phyloP scores from a whole-genome alignment of 2,888 invertebrate species.

The Philaethria dido region DNA sequence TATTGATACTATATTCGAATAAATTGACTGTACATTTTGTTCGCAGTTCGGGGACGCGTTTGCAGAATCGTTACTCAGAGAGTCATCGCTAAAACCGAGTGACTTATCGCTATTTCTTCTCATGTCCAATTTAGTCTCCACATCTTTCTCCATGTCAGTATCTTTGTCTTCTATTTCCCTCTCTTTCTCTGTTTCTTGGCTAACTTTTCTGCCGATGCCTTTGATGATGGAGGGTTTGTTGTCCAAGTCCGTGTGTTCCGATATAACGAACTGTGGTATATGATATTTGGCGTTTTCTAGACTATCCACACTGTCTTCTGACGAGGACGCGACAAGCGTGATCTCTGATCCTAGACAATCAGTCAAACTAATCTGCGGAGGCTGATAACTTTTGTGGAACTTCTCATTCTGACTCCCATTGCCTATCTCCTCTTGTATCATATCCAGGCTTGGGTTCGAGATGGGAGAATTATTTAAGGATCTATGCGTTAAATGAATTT shows the following conservation, averaged over 20 bases:
- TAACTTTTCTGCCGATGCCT: slow-evolving; percentile 89
- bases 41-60: slow-evolving; percentile 83
- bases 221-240: slow-evolving; percentile 92
- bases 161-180: slow-evolving; percentile 53
- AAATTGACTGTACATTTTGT: slow-evolving; percentile 76
- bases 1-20: slow-evolving; percentile 81
- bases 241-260: slow-evolving; percentile 87
- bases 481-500: slow-evolving; percentile 76
- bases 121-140: slow-evolving; percentile 71
- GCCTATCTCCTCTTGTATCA: slow-evolving; percentile 88
- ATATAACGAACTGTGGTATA: slow-evolving; percentile 87
- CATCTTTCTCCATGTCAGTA: slow-evolving; percentile 64
- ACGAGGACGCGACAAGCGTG: slow-evolving; percentile 90
- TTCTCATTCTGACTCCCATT: slow-evolving; percentile 66
- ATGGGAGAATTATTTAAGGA: slow-evolving; percentile 85
- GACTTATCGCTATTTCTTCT: slow-evolving; percentile 87
- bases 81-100: slow-evolving; percentile 88
- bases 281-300: slow-evolving; percentile 82
- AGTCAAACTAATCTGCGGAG: slow-evolving; percentile 95
- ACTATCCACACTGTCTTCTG: slow-evolving; percentile 88
- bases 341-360: slow-evolving; percentile 95
- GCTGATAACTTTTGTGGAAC: slow-evolving; percentile 59
- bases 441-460: slow-evolving; percentile 87
- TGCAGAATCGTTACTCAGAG: slow-evolving; percentile 87
- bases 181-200: slow-evolving; percentile 84